Percentiles rank a stretch among this genome's conserved stretches.
phyloP scores from a whole-genome alignment of 2,888 invertebrate species.

The Nemurella pictetii region DNA sequence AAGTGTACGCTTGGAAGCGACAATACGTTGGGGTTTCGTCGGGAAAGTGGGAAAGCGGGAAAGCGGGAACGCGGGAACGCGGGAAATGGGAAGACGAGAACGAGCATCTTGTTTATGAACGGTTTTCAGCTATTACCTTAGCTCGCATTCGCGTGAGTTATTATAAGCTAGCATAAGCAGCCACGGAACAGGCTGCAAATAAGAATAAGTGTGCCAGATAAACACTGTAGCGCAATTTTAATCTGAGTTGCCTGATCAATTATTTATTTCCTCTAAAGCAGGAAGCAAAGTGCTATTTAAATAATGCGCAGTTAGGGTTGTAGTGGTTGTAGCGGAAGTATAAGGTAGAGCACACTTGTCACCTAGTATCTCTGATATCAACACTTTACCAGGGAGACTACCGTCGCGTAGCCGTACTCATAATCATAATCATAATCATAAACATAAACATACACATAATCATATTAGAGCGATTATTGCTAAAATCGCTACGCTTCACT shows the following conservation, averaged over 20 bases:
- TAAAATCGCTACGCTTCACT: not conserved
- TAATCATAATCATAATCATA: not conserved
- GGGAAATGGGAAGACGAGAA: not conserved
- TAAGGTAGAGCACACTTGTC: not conserved
- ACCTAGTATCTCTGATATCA: not conserved
- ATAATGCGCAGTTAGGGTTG: not conserved
- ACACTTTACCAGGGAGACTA: not conserved
- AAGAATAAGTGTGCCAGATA: not conserved
- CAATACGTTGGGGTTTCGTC: not conserved
- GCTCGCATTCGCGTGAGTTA: not conserved
- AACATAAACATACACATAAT: not conserved
- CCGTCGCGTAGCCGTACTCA: too few relatives aligned
- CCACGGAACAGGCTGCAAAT: not conserved
- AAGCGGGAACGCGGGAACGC: not conserved
- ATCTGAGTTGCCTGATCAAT: not conserved
- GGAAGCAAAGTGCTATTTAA: not conserved
- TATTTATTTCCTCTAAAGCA: conserved; percentile 3
- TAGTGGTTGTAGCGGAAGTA: not conserved
- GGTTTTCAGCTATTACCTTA: not conserved
- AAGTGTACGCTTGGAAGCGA: not conserved
- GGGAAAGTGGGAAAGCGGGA: not conserved
- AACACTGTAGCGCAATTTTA: not conserved
- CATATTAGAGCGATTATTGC: not conserved
- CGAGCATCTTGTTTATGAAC: not conserved
- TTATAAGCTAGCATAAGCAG: not conserved